These are phyloP conservation scores for Calcarius lapponicus DNA, from an alignment of 2,797 vertebrate genomes.

Conservation along the genomic window DNA sequence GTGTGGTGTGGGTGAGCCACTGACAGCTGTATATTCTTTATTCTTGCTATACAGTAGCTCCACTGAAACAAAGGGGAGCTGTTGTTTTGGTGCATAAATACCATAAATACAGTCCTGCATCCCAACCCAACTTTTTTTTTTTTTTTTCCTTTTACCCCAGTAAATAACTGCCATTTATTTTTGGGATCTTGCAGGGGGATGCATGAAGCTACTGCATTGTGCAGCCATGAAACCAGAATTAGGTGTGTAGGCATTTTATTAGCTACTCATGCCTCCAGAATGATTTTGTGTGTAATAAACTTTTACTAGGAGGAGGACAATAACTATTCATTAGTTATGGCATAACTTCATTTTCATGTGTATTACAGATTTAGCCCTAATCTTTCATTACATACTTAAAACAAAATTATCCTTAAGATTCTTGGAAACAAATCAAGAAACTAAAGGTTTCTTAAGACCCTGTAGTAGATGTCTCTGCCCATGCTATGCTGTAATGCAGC, in stretches of 20 bases:
- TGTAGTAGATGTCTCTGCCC: not conserved
- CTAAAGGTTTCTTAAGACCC: not conserved
- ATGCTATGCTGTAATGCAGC: not conserved
- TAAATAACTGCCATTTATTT: not conserved
- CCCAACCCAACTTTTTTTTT: not conserved
- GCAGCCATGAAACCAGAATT: constrained; percentile 21
- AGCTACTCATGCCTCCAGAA: not conserved
- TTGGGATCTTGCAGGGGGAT: not conserved
- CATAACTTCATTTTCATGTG: constrained; percentile 43
- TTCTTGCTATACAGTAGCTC: not conserved
- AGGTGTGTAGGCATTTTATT: not conserved
- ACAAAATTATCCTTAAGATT: constrained; percentile 26
- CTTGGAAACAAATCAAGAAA: constrained; percentile 16
- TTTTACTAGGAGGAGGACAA: constrained; percentile 34
- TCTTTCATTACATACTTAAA: constrained; percentile 34
- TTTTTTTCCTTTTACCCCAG: not conserved
- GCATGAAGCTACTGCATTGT: not conserved
- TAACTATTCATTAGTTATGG: not conserved
- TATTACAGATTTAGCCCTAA: constrained; percentile 21
- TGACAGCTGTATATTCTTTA: not conserved
- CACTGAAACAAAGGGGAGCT: not conserved
- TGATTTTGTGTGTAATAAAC: not conserved
- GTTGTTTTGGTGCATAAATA: not conserved
- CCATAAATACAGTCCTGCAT: not conserved
- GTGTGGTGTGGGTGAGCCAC: not conserved